Percentiles rank a stretch among this genome's conserved stretches.
These are phyloP conservation scores for Cepaea nemoralis DNA, from an alignment of 1,140 invertebrate genomes.

Conservation along the genomic window DNA sequence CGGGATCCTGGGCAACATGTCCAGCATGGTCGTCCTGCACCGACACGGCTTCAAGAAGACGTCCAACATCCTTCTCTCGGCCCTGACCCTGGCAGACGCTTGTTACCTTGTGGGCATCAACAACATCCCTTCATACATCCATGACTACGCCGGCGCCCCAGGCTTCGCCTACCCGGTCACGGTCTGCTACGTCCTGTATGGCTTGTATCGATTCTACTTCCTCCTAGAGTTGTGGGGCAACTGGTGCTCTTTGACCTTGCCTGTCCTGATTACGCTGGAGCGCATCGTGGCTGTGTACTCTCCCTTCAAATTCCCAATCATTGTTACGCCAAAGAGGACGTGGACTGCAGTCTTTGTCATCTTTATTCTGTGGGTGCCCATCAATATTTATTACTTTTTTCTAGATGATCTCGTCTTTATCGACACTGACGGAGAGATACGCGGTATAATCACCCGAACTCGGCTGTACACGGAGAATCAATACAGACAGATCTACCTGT, in stretches of 20 bases:
- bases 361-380: slow-evolving; percentile 10
- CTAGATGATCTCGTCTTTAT: slow-evolving; percentile 5
- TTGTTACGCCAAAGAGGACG: slow-evolving; percentile 9
- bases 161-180: not conserved
- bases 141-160: not conserved
- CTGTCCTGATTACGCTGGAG: slow-evolving; percentile 13
- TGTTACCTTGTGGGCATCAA: slow-evolving; percentile 16
- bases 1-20: slow-evolving; percentile 14
- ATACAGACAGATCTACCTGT: not conserved
- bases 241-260: slow-evolving; percentile 15
- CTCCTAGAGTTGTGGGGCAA: slow-evolving; percentile 25
- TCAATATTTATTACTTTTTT: slow-evolving; percentile 29
- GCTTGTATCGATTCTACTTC: not conserved
- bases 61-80: slow-evolving; percentile 16
- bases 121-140: not conserved
- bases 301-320: slow-evolving; percentile 14
- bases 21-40: slow-evolving; percentile 12
- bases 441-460: not conserved
- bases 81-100: slow-evolving; percentile 1
- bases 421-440: too few relatives aligned
- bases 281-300: not conserved
- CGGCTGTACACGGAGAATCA: not conserved
- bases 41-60: slow-evolving; percentile 24
- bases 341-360: not conserved
- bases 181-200: slow-evolving; percentile 2